Percentiles rank a stretch among this genome's conserved stretches.
phyloP scores from a whole-genome alignment of 2,888 invertebrate species.

The Anaspis maculata region DNA sequence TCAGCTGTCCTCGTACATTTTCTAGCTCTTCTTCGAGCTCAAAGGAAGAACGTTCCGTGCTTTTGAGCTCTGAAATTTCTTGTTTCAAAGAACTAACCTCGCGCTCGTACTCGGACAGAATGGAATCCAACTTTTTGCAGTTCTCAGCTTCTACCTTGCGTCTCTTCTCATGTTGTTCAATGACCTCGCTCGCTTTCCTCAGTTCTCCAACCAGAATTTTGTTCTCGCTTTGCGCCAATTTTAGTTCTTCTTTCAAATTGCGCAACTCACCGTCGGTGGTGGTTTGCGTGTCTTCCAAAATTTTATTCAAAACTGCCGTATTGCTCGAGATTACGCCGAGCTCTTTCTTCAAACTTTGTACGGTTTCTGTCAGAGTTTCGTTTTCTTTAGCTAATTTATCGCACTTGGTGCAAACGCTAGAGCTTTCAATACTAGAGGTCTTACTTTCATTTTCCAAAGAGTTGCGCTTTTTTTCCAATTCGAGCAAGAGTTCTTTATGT shows the following conservation, averaged over 20 bases:
- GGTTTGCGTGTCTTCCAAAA: slow-evolving; percentile 26
- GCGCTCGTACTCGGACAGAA: slow-evolving; percentile 26
- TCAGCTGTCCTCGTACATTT: too few species aligned
- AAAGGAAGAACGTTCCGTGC: too few species aligned
- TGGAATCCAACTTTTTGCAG: slow-evolving; percentile 22
- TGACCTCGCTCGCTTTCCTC: slow-evolving; percentile 19
- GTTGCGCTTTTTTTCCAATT: too few species aligned
- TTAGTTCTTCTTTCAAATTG: slow-evolving; percentile 25
- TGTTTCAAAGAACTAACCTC: slow-evolving; percentile 30
- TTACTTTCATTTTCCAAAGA: slow-evolving; percentile 3
- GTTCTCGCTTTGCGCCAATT: slow-evolving; percentile 27
- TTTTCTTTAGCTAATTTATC: slow-evolving; percentile 18
- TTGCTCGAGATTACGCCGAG: slow-evolving; percentile 24
- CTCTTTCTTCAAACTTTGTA: slow-evolving; percentile 29
- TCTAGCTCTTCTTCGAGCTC: too few species aligned
- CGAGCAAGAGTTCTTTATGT: too few species aligned
- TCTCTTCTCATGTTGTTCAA: slow-evolving; percentile 21
- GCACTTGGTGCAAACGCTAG: slow-evolving; percentile 10
- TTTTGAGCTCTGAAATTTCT: slow-evolving; percentile 35
- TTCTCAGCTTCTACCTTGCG: slow-evolving; percentile 23
- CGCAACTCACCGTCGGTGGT: slow-evolving; percentile 30
- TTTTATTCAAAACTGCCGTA: slow-evolving; percentile 21
- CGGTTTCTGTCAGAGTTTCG: slow-evolving; percentile 18
- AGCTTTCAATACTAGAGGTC: slow-evolving; percentile 26
- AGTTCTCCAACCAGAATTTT: slow-evolving; percentile 28